Evolutionary conservation across 2,797 vertebrate species (phyloP).

Genomic region (Gymnoscopelus braueri): DNA sequence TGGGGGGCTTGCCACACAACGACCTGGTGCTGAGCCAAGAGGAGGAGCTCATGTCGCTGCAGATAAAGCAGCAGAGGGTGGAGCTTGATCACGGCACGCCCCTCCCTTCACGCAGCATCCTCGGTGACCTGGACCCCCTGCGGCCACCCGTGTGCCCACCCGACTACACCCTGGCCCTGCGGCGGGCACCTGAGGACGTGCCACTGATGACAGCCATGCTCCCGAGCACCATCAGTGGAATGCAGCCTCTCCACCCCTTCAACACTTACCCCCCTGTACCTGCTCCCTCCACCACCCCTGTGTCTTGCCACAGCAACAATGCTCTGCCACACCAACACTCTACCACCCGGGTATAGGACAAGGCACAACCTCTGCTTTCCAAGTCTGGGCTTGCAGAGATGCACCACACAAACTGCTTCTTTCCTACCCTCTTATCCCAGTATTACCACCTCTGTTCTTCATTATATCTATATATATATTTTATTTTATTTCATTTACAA

Average conservation of each 20-base stretch:
- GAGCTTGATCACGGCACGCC: constrained; percentile 84
- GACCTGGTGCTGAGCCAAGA: constrained; percentile 89
- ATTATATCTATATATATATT: constrained; percentile 31
- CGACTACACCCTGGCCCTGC: constrained; percentile 92
- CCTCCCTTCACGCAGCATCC: constrained; percentile 79
- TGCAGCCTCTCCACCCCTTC: constrained; percentile 90
- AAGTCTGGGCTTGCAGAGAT: constrained; percentile 64
- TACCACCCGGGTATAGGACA: constrained; percentile 92
- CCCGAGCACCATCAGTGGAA: constrained; percentile 88
- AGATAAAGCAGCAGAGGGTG: constrained; percentile 88
- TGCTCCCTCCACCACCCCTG: constrained; percentile 75
- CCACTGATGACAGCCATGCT: constrained; percentile 92
- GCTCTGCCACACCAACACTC: constrained; percentile 94
- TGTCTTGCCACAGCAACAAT: constrained; percentile 89
- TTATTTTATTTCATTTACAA: too few relatives aligned
- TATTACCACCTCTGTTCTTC: constrained; percentile 40
- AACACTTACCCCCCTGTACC: constrained; percentile 89
- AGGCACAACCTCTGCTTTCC: constrained; percentile 68
- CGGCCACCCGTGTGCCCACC: constrained; percentile 89
- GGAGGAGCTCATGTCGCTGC: constrained; percentile 93
- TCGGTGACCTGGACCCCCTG: constrained; percentile 84
- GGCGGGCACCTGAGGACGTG: constrained; percentile 91
- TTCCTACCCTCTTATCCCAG: constrained; percentile 15
- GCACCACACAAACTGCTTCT: constrained; percentile 63
- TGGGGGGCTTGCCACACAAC: constrained; percentile 82